Evolutionary conservation across 2,113 vertebrate species (phyloP).

Genomic region (Isichthys henryi): DNA sequence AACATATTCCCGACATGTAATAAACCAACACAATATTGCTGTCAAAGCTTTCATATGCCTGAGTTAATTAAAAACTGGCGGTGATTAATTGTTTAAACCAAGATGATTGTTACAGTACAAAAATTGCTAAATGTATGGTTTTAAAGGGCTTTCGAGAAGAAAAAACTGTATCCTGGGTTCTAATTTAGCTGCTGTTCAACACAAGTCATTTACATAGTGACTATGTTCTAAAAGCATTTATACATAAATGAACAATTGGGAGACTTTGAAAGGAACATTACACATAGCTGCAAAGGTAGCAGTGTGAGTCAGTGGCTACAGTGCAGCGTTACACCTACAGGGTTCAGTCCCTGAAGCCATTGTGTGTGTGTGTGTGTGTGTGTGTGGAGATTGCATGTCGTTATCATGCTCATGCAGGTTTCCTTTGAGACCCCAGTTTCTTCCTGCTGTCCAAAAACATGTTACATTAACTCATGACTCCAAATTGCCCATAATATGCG

Average conservation of each 20-base stretch:
- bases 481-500: background rate
- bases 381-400: background rate
- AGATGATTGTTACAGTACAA: background rate
- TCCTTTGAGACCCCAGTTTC: background rate
- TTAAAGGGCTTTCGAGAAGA: background rate
- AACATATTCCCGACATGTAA: background rate
- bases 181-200: background rate
- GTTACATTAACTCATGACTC: background rate
- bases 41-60: background rate
- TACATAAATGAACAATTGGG: background rate
- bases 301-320: background rate
- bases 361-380: background rate
- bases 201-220: background rate
- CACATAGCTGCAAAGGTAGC: background rate
- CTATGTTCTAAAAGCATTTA: background rate
- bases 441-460: background rate
- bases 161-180: background rate
- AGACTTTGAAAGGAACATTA: background rate
- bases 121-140: background rate
- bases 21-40: background rate
- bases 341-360: background rate
- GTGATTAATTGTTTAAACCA: background rate
- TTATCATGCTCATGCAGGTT: background rate
- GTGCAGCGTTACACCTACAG: background rate
- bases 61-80: background rate